Base-by-base conservation (phyloP, 2,888 invertebrate genomes). In the Conus canariensis region DNA sequence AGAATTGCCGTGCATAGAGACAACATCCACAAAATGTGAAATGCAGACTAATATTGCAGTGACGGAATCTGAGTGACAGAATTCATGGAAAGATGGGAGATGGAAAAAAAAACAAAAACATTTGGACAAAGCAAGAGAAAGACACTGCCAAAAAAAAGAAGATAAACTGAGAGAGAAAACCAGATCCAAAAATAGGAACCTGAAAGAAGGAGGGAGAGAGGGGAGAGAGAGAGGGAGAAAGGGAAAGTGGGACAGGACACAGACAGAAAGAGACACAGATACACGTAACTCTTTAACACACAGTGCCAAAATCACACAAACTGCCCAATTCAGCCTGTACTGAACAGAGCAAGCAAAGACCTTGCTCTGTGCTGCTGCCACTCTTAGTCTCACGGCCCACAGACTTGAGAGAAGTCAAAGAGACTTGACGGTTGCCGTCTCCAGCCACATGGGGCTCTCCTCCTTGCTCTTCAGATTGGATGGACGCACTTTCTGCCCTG, bases 401-500 rank as follows among this genome's bases (percentile, higher is more conserved):
- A 0, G 82, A 22, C 64, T 82, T 88, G n/a, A 88, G 59, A 7
- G 82, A 77, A 3, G 88, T 80, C 16, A 82, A 25, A 22, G 82
- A 82, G 30, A 88, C 88, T 30, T 80, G 88, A 19, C 82, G 60
- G 12, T 9, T 60, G 64, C 74, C 58, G 30, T 82, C 82, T 5
- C 60, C 74, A 10, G 88, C 88, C n/a, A 88, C 82, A 30, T 88
- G 88, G 8, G 88, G 59, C 88, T 88, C 10, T 88, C 74, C 58
- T 64, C 88, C 12, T 64, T 59, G 60, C n/a, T 60, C 25, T 94
- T 91, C 58, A 94, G 87, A n/a, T 92, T 90, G 0, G 93, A 87
- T 3, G 94, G 94, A 8, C 94, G 92, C n/a, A 70, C 83, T 83
- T 94, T 94, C 82, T 93, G 93, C 70, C 90, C 90, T 30, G 94